phyloP scores from a whole-genome alignment of 2,113 vertebrate genomes.

The Burhinus bistriatus region DNA sequence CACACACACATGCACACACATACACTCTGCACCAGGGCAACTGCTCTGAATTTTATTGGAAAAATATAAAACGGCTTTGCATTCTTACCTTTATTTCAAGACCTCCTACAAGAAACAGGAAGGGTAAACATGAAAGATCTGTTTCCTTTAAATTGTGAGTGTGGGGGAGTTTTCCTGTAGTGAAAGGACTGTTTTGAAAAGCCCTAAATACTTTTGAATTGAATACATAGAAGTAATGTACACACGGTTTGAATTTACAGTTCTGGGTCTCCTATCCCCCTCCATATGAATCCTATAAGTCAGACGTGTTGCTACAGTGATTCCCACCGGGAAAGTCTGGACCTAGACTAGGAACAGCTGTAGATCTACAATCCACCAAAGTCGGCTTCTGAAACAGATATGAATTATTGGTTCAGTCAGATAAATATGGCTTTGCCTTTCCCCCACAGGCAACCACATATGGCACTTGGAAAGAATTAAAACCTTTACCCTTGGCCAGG shows the following conservation, averaged over 20 bases:
- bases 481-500: conserved; percentile 56
- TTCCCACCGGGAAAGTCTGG: conserved; percentile 72
- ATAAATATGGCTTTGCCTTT: conserved; percentile 63
- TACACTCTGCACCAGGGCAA: background rate
- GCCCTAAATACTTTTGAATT: conserved; percentile 70
- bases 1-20: background rate
- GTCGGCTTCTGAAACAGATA: conserved; percentile 76
- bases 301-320: conserved; percentile 73
- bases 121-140: conserved; percentile 71
- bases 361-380: conserved; percentile 67
- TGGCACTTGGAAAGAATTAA: conserved; percentile 73
- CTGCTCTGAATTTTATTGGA: conserved; percentile 56
- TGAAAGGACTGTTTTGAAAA: conserved; percentile 68
- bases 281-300: conserved; percentile 74
- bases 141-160: conserved; percentile 68
- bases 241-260: conserved; percentile 80
- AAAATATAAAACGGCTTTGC: conserved; percentile 59
- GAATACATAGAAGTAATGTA: conserved; percentile 58
- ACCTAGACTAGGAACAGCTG: conserved; percentile 72
- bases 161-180: conserved; percentile 49
- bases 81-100: conserved; percentile 70
- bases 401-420: conserved; percentile 75
- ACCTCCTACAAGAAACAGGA: conserved; percentile 73
- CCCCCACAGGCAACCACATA: conserved; percentile 65
- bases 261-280: conserved; percentile 67